phyloP scores from a whole-genome alignment of 2,888 invertebrate genomes.

The Pyralis farinalis region DNA sequence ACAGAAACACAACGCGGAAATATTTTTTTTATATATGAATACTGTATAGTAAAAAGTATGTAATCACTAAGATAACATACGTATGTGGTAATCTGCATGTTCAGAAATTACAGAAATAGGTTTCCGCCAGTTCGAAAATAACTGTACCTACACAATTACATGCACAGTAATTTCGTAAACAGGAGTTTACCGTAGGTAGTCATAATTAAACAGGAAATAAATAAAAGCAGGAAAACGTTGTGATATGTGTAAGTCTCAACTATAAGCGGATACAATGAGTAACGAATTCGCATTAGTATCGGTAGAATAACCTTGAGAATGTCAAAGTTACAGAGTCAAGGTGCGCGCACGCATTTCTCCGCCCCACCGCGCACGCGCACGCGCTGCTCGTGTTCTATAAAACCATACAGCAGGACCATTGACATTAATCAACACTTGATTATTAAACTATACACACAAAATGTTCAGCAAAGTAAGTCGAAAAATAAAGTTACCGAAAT shows the following conservation, averaged over 20 bases:
- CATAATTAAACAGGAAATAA: neutral
- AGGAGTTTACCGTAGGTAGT: neutral
- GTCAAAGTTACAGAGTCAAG: conserved; percentile 58
- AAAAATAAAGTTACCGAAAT: no score
- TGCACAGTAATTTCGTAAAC: no score
- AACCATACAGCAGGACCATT: conserved; percentile 48
- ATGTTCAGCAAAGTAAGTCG: conserved; percentile 62
- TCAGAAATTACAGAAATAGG: no score
- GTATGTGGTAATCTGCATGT: no score
- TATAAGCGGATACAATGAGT: conserved; percentile 29
- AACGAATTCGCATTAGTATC: conserved; percentile 28
- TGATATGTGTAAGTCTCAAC: neutral
- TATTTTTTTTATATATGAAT: no score
- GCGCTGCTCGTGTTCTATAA: conserved; percentile 45
- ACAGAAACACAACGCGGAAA: no score
- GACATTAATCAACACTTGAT: conserved; percentile 54
- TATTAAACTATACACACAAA: conserved; percentile 46
- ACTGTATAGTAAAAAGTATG: no score
- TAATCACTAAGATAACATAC: no score
- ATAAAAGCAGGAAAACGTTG: neutral
- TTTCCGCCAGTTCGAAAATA: no score
- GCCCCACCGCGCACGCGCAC: conserved; percentile 44
- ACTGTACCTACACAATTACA: no score
- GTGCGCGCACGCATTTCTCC: conserved; percentile 47
- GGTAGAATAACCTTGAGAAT: conserved; percentile 41